These are phyloP conservation scores for Notiomystis cincta DNA, from an alignment of 2,113 vertebrate species.

Conservation along the genomic window DNA sequence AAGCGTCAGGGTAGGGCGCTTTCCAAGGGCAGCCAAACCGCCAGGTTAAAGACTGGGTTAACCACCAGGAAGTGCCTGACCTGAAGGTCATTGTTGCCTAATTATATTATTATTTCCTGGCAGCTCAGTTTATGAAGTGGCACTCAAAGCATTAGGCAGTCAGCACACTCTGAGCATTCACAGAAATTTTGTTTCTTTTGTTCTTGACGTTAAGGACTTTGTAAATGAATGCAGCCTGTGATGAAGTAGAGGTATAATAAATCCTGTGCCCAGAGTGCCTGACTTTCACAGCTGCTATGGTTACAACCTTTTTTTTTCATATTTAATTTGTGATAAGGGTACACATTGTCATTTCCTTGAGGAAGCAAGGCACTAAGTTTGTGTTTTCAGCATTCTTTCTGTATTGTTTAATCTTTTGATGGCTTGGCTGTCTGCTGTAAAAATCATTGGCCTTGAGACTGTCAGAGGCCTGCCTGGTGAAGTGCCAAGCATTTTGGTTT, in stretches of 20 bases:
- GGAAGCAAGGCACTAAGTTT: neutral
- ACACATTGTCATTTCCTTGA: conserved; percentile 11
- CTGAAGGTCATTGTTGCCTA: conserved; percentile 30
- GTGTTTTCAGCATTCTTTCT: neutral
- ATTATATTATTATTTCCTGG: conserved; percentile 49
- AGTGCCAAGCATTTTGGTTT: conserved; percentile 39
- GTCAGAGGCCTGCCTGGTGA: neutral
- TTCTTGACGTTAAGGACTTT: conserved; percentile 27
- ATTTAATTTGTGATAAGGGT: neutral
- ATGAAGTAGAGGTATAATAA: conserved; percentile 22
- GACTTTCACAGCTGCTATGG: neutral
- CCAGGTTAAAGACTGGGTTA: conserved; percentile 45
- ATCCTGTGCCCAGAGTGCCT: neutral
- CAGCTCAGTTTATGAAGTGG: conserved; percentile 26
- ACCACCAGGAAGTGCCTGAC: neutral
- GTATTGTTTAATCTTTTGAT: conserved; percentile 9
- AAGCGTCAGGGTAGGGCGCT: neutral
- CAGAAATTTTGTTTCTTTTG: conserved; percentile 38
- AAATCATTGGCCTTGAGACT: conserved; percentile 29
- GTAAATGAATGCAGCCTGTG: conserved; percentile 28
- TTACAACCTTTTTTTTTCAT: neutral
- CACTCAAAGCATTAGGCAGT: conserved; percentile 21
- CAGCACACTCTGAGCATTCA: conserved; percentile 4
- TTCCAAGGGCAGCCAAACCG: neutral
- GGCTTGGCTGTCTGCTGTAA: neutral